Conservation (phyloP, 2,888 invertebrate species). For the Latheticus oryzae region DNA sequence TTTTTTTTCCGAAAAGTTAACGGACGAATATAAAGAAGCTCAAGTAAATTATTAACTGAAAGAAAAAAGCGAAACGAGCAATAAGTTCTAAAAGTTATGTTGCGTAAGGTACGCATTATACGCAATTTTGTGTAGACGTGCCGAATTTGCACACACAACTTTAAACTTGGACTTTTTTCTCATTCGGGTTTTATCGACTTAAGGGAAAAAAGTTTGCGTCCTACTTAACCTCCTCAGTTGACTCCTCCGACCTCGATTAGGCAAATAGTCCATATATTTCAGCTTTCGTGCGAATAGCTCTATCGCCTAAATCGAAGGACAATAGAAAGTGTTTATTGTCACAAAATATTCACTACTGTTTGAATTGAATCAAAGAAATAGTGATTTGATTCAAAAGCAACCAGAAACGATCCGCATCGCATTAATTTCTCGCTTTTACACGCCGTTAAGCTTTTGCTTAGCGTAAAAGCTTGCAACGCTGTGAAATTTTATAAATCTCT, state of each 20-base stretch:
- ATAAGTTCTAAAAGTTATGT: slow-evolving; percentile 13
- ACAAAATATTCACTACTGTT: slow-evolving; percentile 10
- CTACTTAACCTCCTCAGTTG: slow-evolving; percentile 19
- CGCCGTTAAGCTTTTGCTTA: slow-evolving; percentile 30
- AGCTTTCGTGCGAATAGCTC: slow-evolving; percentile 25
- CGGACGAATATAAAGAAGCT: slow-evolving; percentile 3
- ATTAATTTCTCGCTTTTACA: slow-evolving; percentile 30
- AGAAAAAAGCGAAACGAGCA: slow-evolving; percentile 3
- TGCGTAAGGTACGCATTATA: slow-evolving; percentile 8
- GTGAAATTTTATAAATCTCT: slow-evolving; percentile 33
- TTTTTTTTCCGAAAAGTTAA: slow-evolving; percentile 12
- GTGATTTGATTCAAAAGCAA: slow-evolving; percentile 8
- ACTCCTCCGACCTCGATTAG: slow-evolving; percentile 31
- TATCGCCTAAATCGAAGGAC: slow-evolving; percentile 25
- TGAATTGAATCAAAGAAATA: no score
- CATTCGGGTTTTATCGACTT: slow-evolving; percentile 23
- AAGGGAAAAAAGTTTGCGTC: slow-evolving; percentile 19
- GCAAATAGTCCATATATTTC: slow-evolving; percentile 30
- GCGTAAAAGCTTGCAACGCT: slow-evolving; percentile 18
- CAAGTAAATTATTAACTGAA: slow-evolving; percentile 16
- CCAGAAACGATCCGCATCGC: slow-evolving; percentile 28
- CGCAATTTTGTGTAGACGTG: slow-evolving; percentile 22
- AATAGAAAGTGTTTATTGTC: slow-evolving; percentile 10
- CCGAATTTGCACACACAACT: slow-evolving; percentile 9
- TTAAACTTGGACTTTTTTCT: slow-evolving; percentile 11